Base-by-base conservation (phyloP, 1,140 invertebrate species). In the Neuroterus valhalla region DNA sequence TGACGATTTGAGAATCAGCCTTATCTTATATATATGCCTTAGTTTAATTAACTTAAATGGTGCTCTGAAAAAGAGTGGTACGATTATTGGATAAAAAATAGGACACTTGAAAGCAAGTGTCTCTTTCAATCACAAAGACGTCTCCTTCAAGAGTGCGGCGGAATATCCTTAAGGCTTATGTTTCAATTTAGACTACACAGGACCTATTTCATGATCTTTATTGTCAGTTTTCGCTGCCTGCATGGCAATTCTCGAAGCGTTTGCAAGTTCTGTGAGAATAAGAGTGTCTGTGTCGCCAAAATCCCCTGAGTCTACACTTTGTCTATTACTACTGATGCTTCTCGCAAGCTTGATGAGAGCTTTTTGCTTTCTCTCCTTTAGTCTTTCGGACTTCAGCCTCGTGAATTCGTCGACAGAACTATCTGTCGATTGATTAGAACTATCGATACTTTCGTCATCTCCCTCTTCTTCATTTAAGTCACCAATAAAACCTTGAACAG, bases 341-440 rank as follows among this genome's bases (percentile, higher is more conserved):
- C 90, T 83, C 1, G 84, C 90, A 38, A 93, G 66, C 68, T 89
- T 91, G 50, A 87, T 86, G 11, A 91, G 81, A 14, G 89, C 88
- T 12, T 87, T 88, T 66, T 91, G 85, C 2, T 85, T 78, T 31
- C 91, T 86, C 74, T 91, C 87, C 68, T 90, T 91, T 72, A 91
- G 88, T 4, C 92, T 86, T 19, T 90, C 84, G 0, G 78, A 81
- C 76, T 91, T 91, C 4, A 93, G 75, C 77, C 90, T 91, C 2
- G 90, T 90, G 46, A 92, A 92, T 72, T 93, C 92, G 77, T 92
- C 91, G 5, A 84, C 84, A 0, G 71, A 81, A n/a, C 69, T 80
- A 2, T 74, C 72, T 6, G 42, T 72, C 2, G 73, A 48, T 15
- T 31, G 23, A 26, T 31, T 31, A 3, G 15, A n/a, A 62, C 50